Base-by-base conservation (phyloP, 2,888 invertebrate genomes). In the Amphiduros pacificus region DNA sequence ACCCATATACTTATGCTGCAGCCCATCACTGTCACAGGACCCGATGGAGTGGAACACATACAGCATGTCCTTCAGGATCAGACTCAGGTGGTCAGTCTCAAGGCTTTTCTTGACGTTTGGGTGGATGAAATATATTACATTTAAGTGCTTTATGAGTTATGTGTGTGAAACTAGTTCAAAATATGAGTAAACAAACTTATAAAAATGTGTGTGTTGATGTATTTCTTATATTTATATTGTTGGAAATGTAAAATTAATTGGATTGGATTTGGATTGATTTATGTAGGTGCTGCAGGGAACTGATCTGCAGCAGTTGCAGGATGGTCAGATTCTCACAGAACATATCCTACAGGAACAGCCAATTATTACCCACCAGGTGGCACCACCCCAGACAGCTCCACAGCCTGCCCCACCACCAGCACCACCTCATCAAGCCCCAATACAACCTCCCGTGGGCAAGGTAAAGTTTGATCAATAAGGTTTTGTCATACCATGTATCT, bases 381-480 rank as follows among this genome's bases (percentile, higher is more conserved):
- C 36, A 36, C 9, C 17, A 36, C 36, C 36, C 36, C 36, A 36
- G 36, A 17, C 36, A 14, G 36, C 17, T 17, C 36, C 36, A 36
- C 11, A 36, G 36, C 36, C 9, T 9, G 32, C 6, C 5, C 31
- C 31, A 36, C 5, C 32, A 14, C n/a, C n/a, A 11, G n/a, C n/a
- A n/a, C n/a, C n/a, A n/a, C n/a, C n/a, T n/a, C n/a, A n/a, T n/a
- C n/a, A n/a, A n/a, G n/a, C n/a, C n/a, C n/a, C n/a, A 2, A 50
- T 65, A 5, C 44, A 63, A 41, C 65, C 65, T 1, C 65, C 65
- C 17, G 44, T 65, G n/a, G 65, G 65, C 29, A 65, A 65, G 57
- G 65, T 63, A n/a, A 26, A 53, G 20, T 20, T 9, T 4, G 22
- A n/a, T n/a, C n/a, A n/a, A n/a, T n/a, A n/a, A n/a, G n/a, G n/a